Conservation (phyloP, 53 echinoderm and acorn worm species). For the Crossaster papposus region DNA sequence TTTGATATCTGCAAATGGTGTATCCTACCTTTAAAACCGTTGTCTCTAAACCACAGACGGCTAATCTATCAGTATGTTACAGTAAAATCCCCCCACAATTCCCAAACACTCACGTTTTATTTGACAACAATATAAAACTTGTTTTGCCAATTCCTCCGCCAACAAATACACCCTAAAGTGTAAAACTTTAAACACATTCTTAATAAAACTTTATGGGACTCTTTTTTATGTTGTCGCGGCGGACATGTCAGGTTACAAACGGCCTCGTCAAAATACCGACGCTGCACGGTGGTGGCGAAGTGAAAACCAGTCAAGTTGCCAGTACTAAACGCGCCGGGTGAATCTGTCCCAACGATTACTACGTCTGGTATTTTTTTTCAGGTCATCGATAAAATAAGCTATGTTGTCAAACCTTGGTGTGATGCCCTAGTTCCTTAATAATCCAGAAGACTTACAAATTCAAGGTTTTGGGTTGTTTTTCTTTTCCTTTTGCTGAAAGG, state of each 20-base stretch:
- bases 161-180: not conserved
- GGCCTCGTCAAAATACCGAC: slow-evolving; percentile 43
- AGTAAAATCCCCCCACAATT: not conserved
- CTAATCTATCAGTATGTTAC: not conserved
- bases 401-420: not conserved
- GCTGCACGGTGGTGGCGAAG: not conserved
- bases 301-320: slow-evolving; percentile 35
- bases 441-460: slow-evolving; percentile 28
- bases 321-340: not conserved
- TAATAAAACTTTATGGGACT: slow-evolving; percentile 52
- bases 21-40: too few relatives aligned
- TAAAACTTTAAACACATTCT: slow-evolving; percentile 13
- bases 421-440: not conserved
- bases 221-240: slow-evolving; percentile 3
- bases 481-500: not conserved
- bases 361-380: not conserved
- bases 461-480: too few relatives aligned
- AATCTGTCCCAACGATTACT: not conserved
- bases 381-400: not conserved
- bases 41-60: too few relatives aligned
- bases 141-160: not conserved
- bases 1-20: too few relatives aligned
- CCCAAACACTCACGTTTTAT: not conserved
- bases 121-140: not conserved
- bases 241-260: slow-evolving; percentile 10